Percentiles rank a stretch among this genome's conserved stretches.
Evolutionary conservation across 1,140 invertebrate species (phyloP).

Genomic region (Pseudomyrmex cubaensis): DNA sequence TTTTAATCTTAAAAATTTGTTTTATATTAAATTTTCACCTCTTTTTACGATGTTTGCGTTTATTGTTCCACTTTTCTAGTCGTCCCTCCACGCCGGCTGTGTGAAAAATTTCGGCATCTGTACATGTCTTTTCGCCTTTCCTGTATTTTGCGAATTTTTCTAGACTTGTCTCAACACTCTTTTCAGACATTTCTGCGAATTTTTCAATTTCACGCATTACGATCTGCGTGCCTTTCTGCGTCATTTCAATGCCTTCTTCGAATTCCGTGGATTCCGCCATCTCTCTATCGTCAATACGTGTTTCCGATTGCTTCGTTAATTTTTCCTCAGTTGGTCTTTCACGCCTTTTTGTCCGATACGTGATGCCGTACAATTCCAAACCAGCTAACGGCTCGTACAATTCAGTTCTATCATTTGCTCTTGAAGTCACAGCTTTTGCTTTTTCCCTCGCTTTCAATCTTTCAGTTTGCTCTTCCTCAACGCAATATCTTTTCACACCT

Average conservation of each 20-base stretch:
- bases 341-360: conserved; percentile 24
- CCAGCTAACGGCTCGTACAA: conserved; percentile 60
- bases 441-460: conserved; percentile 5
- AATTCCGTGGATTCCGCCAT: background rate
- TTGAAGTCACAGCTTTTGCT: background rate
- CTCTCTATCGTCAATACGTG: background rate
- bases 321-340: conserved; percentile 29
- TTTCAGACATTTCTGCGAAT: background rate
- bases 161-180: background rate
- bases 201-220: background rate
- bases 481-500: background rate
- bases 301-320: conserved; percentile 31
- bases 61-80: conserved; percentile 19
- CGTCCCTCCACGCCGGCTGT: background rate
- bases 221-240: background rate
- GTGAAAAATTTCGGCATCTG: background rate
- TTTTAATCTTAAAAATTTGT: background rate
- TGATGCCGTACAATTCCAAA: conserved; percentile 48
- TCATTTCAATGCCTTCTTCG: conserved; percentile 6
- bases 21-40: background rate
- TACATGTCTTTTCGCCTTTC: background rate
- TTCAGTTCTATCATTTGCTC: conserved; percentile 21
- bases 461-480: conserved; percentile 10
- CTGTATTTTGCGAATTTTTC: conserved; percentile 17
- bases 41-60: background rate